Percentiles rank a stretch among this genome's conserved stretches.
These are phyloP conservation scores for Emmelina monodactyla DNA, from an alignment of 2,888 invertebrate species.

Conservation along the genomic window DNA sequence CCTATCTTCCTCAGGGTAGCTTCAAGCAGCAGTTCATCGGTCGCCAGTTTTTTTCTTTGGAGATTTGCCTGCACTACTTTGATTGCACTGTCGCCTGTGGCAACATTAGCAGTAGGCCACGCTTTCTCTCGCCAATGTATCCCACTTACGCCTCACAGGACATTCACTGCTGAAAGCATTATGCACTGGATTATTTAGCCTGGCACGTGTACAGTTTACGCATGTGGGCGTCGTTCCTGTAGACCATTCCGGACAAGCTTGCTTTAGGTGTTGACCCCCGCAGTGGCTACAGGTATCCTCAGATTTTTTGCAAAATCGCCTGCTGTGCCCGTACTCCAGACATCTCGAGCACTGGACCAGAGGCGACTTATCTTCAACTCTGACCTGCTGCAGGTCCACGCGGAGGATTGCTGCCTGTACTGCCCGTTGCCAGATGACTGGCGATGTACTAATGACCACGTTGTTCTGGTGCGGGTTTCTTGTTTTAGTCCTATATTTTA, in stretches of 20 bases:
- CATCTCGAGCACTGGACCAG: constrained; percentile 4
- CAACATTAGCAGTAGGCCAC: background rate
- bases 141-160: constrained; percentile 1
- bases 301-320: background rate
- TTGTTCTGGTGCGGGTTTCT: too few relatives aligned
- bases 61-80: background rate
- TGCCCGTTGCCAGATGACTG: background rate
- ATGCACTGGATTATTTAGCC: background rate
- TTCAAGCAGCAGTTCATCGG: background rate
- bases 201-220: background rate
- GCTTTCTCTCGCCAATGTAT: background rate
- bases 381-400: background rate
- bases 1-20: background rate
- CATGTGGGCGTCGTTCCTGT: background rate
- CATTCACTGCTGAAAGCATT: background rate
- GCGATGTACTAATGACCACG: background rate
- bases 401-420: background rate
- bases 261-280: background rate
- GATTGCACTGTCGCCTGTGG: background rate
- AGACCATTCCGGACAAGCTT: background rate
- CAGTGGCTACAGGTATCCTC: constrained; percentile 5
- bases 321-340: constrained; percentile 4
- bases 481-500: too few relatives aligned
- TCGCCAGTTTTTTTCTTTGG: background rate
- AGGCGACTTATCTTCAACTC: constrained; percentile 3